phyloP scores from a whole-genome alignment of 2,113 vertebrate species.

The Cyanistes caeruleus region DNA sequence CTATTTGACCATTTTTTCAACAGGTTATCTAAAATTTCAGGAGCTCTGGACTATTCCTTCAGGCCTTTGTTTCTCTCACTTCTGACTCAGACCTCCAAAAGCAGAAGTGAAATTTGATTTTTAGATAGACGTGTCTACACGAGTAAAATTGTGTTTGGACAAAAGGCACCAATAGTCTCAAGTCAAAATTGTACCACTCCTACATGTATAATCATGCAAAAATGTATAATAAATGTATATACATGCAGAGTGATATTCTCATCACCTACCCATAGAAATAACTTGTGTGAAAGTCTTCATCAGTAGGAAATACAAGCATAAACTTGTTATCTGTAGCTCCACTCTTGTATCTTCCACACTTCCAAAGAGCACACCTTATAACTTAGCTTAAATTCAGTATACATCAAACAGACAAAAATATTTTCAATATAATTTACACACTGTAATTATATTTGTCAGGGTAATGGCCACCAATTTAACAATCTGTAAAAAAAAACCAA shows the following conservation, averaged over 20 bases:
- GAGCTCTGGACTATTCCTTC: conserved; percentile 1
- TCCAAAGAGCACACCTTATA: conserved; percentile 82
- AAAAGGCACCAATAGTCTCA: conserved; percentile 66
- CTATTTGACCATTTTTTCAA: conserved; percentile 70
- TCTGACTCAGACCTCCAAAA: conserved; percentile 5
- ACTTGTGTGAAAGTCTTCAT: conserved; percentile 86
- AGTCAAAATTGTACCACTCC: conserved; percentile 85
- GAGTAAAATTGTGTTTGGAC: background rate
- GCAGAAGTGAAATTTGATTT: background rate
- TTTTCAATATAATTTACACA: conserved; percentile 66
- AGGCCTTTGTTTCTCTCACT: background rate
- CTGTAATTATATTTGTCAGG: conserved; percentile 56
- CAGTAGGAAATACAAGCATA: conserved; percentile 84
- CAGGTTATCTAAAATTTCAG: conserved; percentile 49
- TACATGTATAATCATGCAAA: conserved; percentile 84
- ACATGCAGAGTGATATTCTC: conserved; percentile 81
- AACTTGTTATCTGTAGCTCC: conserved; percentile 84
- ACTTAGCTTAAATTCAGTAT: conserved; percentile 80
- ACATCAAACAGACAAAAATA: conserved; percentile 76
- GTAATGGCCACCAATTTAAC: conserved; percentile 27
- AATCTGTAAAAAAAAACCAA: background rate
- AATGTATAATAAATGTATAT: conserved; percentile 75
- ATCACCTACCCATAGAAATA: conserved; percentile 85
- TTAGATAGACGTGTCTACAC: background rate
- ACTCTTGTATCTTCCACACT: conserved; percentile 86